Conservation (phyloP, 2,797 vertebrate species). For the Streptopelia turtur region DNA sequence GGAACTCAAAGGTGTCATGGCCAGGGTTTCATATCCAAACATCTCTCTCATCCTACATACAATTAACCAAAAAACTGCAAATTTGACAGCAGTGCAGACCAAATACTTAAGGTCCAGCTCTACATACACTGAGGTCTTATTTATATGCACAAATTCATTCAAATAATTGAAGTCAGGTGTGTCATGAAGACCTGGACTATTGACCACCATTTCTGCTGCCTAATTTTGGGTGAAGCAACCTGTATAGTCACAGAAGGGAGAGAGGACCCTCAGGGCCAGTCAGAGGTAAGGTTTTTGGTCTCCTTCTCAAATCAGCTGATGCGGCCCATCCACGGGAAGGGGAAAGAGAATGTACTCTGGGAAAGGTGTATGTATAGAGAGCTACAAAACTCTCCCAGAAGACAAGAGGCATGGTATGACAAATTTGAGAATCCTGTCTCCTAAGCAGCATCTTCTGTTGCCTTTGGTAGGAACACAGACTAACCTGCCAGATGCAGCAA, state of each 20-base stretch:
- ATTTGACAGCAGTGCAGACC: neutral
- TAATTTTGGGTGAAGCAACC: neutral
- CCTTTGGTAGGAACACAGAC: neutral
- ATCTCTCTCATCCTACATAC: neutral
- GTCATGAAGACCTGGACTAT: neutral
- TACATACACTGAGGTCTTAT: neutral
- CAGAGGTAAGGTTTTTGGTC: neutral
- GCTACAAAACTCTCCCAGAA: neutral
- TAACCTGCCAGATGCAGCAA: neutral
- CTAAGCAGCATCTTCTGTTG: neutral
- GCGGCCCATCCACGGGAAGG: neutral
- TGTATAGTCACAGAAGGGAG: neutral
- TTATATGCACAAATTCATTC: neutral
- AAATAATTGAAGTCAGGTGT: neutral
- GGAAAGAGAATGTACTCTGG: neutral
- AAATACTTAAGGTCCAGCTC: neutral
- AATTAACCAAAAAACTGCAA: neutral
- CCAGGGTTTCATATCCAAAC: neutral
- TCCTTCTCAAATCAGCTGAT: neutral
- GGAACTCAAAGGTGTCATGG: neutral
- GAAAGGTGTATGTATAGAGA: neutral
- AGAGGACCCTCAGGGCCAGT: fast-evolving
- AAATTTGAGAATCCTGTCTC: neutral
- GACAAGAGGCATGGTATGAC: neutral
- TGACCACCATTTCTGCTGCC: neutral